Percentiles rank a stretch among this genome's conserved stretches.
These are phyloP conservation scores for Branchipolynoe longqiensis DNA, from an alignment of 2,888 invertebrate species.

Conservation along the genomic window DNA sequence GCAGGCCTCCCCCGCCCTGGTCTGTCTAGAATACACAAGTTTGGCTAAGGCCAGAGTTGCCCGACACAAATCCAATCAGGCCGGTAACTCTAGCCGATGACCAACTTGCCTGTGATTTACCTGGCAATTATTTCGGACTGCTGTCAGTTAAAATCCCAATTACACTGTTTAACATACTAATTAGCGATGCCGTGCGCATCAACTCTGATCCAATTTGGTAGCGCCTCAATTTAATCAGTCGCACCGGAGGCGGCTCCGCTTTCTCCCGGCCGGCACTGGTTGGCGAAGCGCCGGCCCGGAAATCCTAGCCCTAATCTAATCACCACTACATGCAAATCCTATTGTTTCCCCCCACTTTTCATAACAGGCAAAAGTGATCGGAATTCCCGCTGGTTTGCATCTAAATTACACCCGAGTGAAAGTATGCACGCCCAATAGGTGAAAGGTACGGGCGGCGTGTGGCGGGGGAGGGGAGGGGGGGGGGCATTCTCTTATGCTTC, in stretches of 20 bases:
- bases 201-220: constrained; percentile 57
- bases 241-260: constrained; percentile 20
- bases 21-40: constrained; percentile 53
- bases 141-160: constrained; percentile 59
- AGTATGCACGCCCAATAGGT: constrained; percentile 55
- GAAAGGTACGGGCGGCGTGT: constrained; percentile 5
- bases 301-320: constrained; percentile 55
- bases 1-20: not conserved
- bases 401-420: constrained; percentile 52
- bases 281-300: constrained; percentile 3
- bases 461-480: not conserved
- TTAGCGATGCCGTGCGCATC: constrained; percentile 57
- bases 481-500: not conserved
- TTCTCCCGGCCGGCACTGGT: not conserved
- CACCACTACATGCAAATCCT: constrained; percentile 56
- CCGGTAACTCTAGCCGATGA: constrained; percentile 54
- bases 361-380: constrained; percentile 56
- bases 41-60: constrained; percentile 48
- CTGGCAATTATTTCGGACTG: constrained; percentile 58
- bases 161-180: constrained; percentile 59
- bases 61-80: constrained; percentile 38
- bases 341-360: constrained; percentile 57
- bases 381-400: constrained; percentile 58
- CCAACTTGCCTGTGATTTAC: constrained; percentile 56
- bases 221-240: constrained; percentile 57